Evolutionary conservation across 2,888 invertebrate species (phyloP), one percentile per base, ranked within the genome.

Genomic region (Argyresthia goedartella): DNA sequence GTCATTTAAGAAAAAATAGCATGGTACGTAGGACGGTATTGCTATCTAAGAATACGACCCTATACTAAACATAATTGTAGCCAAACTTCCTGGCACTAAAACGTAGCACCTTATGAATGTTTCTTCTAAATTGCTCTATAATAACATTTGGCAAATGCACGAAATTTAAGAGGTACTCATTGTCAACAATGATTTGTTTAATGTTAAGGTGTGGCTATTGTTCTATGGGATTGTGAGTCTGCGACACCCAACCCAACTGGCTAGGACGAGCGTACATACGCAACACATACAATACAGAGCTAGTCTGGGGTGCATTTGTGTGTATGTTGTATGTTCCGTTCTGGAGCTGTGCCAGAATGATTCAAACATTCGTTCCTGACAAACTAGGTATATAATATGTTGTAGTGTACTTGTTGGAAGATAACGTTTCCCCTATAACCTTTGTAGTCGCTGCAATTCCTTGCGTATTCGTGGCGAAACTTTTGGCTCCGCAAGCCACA

Each of bases 241-340:
- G 50, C 34, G 50, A 42, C 50, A 50, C 41, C 25, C 41, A 14
- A 11, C 49, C 41, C n/a, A n/a, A n/a, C n/a, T n/a, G 25, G 25
- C 3, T 25, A 25, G 25, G 3, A 25, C 25, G 25, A 25, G 6
- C 6, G n/a, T n/a, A 6, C 25, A 2, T 2, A 25, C 25, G 25
- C 6, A 4, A 2, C 25, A 25, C 25, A 25, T 25, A 25, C 25
- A 25, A 25, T 25, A 25, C 25, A 25, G 6, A 25, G 25, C 25
- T 25, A 25, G 25, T 25, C 25, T 41, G 49, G 50, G 50, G 50
- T 42, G 50, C 50, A 50, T 50, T 50, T 50, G 41, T 50, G 41
- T 50, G 48, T 50, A 50, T 50, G 8, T 16, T 25, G 6, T 25
- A 25, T 25, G 25, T 25, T 25, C 42, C 16, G 50, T 11, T 11